These are phyloP conservation scores for Argyresthia albistria DNA, from an alignment of 2,888 invertebrate species.

Conservation along the genomic window DNA sequence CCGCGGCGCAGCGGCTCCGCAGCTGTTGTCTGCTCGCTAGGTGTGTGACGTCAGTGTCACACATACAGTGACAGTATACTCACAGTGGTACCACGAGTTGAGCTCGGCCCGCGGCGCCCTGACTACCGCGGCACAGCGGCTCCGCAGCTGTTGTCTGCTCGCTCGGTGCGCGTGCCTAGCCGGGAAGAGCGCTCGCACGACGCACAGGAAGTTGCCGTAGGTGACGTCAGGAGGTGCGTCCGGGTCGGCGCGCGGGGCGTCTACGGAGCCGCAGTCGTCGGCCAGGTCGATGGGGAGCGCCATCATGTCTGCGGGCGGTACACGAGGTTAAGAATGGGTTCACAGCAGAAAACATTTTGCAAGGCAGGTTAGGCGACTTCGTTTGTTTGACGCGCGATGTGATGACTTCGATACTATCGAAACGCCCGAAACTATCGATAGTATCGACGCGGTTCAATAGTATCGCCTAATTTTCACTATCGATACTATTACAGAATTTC, in stretches of 20 bases:
- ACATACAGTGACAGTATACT: constrained; percentile 22
- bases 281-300: constrained; percentile 82
- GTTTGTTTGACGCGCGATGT: too few species aligned
- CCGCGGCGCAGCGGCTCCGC: constrained; percentile 79
- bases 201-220: constrained; percentile 88
- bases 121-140: constrained; percentile 81
- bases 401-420: too few species aligned
- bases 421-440: too few species aligned
- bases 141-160: constrained; percentile 81
- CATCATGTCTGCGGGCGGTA: constrained; percentile 76
- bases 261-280: constrained; percentile 63
- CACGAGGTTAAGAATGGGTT: not conserved
- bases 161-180: constrained; percentile 89
- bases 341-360: too few species aligned
- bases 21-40: constrained; percentile 83
- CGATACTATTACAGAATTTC: too few species aligned
- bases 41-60: constrained; percentile 87
- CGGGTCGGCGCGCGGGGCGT: constrained; percentile 19
- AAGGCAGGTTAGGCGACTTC: too few species aligned
- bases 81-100: constrained; percentile 83
- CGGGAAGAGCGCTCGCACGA: constrained; percentile 90
- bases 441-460: too few species aligned
- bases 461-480: too few species aligned
- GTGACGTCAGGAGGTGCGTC: constrained; percentile 79
- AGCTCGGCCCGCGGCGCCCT: constrained; percentile 85